Evolutionary conservation across 2,113 vertebrate species (phyloP).

Genomic region (Monarcha castaneiventris): DNA sequence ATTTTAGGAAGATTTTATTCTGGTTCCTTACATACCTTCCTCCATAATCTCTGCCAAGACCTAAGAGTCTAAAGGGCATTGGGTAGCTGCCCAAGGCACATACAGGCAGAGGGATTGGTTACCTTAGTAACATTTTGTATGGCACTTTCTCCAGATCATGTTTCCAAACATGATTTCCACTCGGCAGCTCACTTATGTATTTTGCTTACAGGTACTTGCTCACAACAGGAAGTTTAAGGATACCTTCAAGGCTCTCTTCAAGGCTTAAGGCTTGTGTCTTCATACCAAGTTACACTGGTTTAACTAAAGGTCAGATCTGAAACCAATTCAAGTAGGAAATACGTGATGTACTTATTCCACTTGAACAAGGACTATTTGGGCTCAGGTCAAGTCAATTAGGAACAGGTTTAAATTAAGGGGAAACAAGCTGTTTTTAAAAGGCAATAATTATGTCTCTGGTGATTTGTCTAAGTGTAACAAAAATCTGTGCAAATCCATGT

Average conservation of each 20-base stretch:
- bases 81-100: background rate
- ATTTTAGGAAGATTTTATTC: background rate
- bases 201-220: background rate
- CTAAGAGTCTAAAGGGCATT: background rate
- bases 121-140: background rate
- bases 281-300: background rate
- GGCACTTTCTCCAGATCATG: background rate
- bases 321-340: background rate
- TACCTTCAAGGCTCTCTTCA: background rate
- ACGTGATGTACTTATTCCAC: background rate
- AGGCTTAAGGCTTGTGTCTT: background rate
- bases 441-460: background rate
- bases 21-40: background rate
- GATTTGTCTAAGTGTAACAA: background rate
- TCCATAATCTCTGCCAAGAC: background rate
- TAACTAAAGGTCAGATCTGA: constrained; percentile 8
- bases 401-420: background rate
- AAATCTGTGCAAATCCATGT: constrained; percentile 10
- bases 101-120: background rate
- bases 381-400: background rate
- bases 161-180: background rate
- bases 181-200: background rate
- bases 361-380: background rate
- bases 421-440: constrained; percentile 19
- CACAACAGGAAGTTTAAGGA: background rate